Percentiles rank a stretch among this genome's conserved stretches.
Conservation (phyloP, 1,140 invertebrate species). For the Centruroides sculpturatus region DNA sequence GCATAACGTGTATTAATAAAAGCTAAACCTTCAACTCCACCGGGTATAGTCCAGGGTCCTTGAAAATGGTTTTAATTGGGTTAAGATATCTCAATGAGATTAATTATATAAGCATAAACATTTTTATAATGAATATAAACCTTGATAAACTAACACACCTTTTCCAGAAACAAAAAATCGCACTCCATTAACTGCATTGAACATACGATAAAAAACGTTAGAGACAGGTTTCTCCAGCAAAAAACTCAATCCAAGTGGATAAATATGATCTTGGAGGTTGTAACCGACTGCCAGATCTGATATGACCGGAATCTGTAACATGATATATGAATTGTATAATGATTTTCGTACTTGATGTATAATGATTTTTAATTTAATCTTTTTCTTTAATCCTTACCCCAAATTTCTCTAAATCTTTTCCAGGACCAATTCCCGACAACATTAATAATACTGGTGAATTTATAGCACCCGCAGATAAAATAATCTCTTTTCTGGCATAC, state of each 20-base stretch:
- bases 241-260: constrained; percentile 3
- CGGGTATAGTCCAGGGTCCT: constrained; percentile 64
- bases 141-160: constrained; percentile 27
- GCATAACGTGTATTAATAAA: constrained; percentile 76
- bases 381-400: too few species aligned
- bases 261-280: constrained; percentile 33
- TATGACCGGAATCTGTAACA: constrained; percentile 10
- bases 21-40: constrained; percentile 64
- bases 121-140: too few species aligned
- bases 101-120: too few species aligned
- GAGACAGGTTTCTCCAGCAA: constrained; percentile 32
- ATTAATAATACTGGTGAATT: constrained; percentile 82
- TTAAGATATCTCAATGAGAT: too few species aligned
- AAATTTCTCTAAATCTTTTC: constrained; percentile 52
- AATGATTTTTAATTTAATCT: too few species aligned
- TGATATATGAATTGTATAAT: not conserved
- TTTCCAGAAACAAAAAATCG: constrained; percentile 35
- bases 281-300: constrained; percentile 30
- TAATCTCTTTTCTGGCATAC: constrained; percentile 65
- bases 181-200: constrained; percentile 44
- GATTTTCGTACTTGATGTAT: too few species aligned
- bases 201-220: constrained; percentile 51
- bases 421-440: constrained; percentile 76
- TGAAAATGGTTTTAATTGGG: not conserved
- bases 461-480: constrained; percentile 68